Base-by-base conservation (phyloP, 2,113 vertebrate species). In the Ammodytes marinus region DNA sequence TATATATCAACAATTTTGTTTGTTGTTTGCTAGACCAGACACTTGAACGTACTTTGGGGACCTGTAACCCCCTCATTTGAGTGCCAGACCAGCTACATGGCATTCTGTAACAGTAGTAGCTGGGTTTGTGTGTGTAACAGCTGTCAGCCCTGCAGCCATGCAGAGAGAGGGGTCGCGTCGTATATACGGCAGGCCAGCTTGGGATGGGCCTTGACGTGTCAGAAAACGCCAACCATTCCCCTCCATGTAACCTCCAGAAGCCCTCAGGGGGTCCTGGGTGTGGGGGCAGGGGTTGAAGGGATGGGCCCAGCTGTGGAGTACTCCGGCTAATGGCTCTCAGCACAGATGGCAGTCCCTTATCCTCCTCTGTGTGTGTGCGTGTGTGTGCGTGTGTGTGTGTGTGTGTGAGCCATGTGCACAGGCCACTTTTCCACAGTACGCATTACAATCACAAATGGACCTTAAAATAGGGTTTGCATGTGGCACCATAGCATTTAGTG, bases 281-380 rank as follows among this genome's bases (percentile, higher is more conserved):
- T 63, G 74, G 83, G 73, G 69, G 79, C 59, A 74, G 78, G 65
- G 69, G 83, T 54, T 13, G 42, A 42, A 49, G 79, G 73, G 84
- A 82, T 63, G 60, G 74, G 80, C 74, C 91, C 92, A 92, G 92
- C 91, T 91, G 92, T 86, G 90, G 82, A 60, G 75, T 53, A 58
- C 81, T 88, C 72, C n/a, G 53, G 74, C 82, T 91, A 89, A 93
- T 90, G 55, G 82, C 80, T 57, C 80, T 79, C 76, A 3, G 82
- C 80, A 83, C 88, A 92, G 89, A 93, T 93, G 92, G 90, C 84
- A 11, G 54, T 27, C 42, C 74, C 35, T 79, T 70, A 47, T 86
- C 83, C 73, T 69, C 40, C 14, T 37, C 3, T 42, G 17, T 46
- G 74, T 54, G 42, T 40, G 74, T 59, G 61, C 50, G 77, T 79